Evolutionary conservation across 2,797 vertebrate genomes (phyloP).

Genomic region (Apogon talboti): DNA sequence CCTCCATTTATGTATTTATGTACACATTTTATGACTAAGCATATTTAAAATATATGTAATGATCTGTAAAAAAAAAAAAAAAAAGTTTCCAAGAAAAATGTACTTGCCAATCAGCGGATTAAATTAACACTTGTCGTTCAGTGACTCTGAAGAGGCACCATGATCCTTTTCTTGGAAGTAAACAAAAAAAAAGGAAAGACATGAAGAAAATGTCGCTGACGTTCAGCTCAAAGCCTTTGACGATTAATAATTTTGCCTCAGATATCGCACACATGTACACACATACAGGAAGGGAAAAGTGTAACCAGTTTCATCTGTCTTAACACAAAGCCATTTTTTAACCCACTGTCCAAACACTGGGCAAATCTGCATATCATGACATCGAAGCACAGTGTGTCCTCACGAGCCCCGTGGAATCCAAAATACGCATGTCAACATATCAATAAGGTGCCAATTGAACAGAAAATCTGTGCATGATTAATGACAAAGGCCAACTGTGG

Average conservation of each 20-base stretch:
- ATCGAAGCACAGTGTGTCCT: conserved; percentile 50
- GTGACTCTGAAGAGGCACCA: conserved; percentile 34
- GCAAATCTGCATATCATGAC: conserved; percentile 47
- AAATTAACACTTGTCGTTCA: conserved; percentile 48
- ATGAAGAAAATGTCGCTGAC: conserved; percentile 20
- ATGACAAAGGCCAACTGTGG: conserved; percentile 67
- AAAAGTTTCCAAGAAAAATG: conserved; percentile 7
- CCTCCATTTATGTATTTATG: conserved; percentile 46
- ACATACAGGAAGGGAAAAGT: conserved; percentile 9
- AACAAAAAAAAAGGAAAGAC: conserved; percentile 39
- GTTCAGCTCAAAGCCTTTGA: conserved; percentile 33
- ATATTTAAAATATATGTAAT: conserved; percentile 48
- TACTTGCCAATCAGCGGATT: conserved; percentile 49
- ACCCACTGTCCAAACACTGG: conserved; percentile 24
- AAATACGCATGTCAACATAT: conserved; percentile 49
- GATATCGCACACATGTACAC: background rate
- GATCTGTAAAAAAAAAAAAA: conserved; percentile 48
- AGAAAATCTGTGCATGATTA: conserved; percentile 61
- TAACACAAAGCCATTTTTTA: conserved; percentile 19
- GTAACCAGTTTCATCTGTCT: conserved; percentile 18
- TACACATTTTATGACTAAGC: conserved; percentile 55
- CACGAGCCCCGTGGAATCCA: conserved; percentile 32
- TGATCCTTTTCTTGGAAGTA: conserved; percentile 35
- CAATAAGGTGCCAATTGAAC: conserved; percentile 65
- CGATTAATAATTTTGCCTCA: conserved; percentile 38